These are phyloP conservation scores for Elephantulus edwardii DNA, from an alignment of 2,113 vertebrate species.

Conservation along the genomic window DNA sequence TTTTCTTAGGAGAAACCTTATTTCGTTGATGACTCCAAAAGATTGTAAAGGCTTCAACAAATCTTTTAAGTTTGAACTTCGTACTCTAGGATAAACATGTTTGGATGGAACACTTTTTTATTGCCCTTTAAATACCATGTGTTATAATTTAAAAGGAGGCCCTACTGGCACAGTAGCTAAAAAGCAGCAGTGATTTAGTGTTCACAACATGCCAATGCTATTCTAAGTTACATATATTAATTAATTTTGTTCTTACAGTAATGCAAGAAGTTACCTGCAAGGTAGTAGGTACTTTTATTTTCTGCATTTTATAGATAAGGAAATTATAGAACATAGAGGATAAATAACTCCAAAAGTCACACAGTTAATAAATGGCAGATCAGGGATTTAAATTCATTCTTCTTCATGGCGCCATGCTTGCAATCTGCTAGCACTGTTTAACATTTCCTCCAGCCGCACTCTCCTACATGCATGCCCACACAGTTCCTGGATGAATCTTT, in stretches of 20 bases:
- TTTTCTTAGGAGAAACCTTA: not conserved
- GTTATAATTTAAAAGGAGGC: not conserved
- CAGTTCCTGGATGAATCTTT: not conserved
- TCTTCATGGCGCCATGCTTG: not conserved
- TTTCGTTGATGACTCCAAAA: not conserved
- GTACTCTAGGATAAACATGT: not conserved
- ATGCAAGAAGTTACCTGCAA: not conserved
- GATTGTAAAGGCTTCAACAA: not conserved
- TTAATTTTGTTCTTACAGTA: not conserved
- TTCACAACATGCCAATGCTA: not conserved
- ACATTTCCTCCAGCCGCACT: not conserved
- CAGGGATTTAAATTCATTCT: not conserved
- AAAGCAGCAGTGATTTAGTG: not conserved
- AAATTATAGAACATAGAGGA: constrained; percentile 22
- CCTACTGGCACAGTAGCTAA: too few species aligned
- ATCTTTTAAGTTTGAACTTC: not conserved
- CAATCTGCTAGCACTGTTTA: not conserved
- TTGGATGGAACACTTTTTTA: not conserved
- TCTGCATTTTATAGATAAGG: not conserved
- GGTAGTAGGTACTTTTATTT: not conserved
- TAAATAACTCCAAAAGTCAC: not conserved
- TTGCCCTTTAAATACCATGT: not conserved
- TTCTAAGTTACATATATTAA: not conserved
- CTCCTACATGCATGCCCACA: not conserved
- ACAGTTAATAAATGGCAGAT: not conserved